Percentiles rank a stretch among this genome's conserved stretches.
phyloP scores from a whole-genome alignment of 2,888 invertebrate species.

The Podabrus alpinus region DNA sequence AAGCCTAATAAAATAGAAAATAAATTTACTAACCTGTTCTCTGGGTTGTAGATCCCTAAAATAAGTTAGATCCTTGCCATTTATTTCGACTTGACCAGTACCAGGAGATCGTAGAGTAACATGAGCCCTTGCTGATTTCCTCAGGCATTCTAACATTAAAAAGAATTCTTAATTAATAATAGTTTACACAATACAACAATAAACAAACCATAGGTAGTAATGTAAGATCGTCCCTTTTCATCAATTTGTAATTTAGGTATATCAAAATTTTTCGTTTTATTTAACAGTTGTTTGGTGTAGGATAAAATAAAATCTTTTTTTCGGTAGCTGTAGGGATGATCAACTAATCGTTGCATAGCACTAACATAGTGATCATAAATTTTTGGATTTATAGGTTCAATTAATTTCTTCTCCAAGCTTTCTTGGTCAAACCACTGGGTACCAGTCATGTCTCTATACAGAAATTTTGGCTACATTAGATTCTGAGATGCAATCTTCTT shows the following conservation, averaged over 20 bases:
- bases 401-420: slow-evolving; percentile 65
- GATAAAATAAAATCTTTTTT: slow-evolving; percentile 74
- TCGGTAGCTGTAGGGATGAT: slow-evolving; percentile 73
- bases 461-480: slow-evolving; percentile 6
- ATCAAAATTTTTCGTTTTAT: slow-evolving; percentile 63
- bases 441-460: slow-evolving; percentile 59
- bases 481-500: neutral
- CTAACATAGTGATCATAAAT: slow-evolving; percentile 75
- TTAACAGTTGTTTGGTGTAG: slow-evolving; percentile 65
- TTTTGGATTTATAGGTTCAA: slow-evolving; percentile 69
- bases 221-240: slow-evolving; percentile 70
- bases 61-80: slow-evolving; percentile 77
- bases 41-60: slow-evolving; percentile 72
- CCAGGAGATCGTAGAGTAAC: slow-evolving; percentile 84
- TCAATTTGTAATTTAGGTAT: slow-evolving; percentile 72
- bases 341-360: slow-evolving; percentile 71
- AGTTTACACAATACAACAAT: neutral
- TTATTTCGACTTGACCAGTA: slow-evolving; percentile 80
- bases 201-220: slow-evolving; percentile 68
- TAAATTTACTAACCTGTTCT: slow-evolving; percentile 70
- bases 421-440: slow-evolving; percentile 70
- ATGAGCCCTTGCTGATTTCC: slow-evolving; percentile 74
- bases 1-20: neutral
- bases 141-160: slow-evolving; percentile 62
- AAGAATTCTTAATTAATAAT: slow-evolving; percentile 7